phyloP scores from a whole-genome alignment of 2,888 invertebrate species.

The Nemotelus nigrinus region DNA sequence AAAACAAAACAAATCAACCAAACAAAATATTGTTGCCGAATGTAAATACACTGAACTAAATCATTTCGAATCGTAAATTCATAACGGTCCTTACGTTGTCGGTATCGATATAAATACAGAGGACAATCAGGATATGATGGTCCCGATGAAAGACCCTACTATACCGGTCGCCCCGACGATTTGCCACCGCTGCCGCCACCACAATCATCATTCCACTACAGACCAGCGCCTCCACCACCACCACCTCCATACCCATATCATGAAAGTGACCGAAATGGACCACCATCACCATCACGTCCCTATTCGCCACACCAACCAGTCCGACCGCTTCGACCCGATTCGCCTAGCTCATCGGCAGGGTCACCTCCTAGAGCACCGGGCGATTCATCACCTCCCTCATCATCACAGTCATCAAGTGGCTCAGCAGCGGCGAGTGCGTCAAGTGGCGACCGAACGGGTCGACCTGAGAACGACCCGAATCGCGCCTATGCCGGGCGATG shows the following conservation, averaged over 20 bases:
- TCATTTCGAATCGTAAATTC: constrained; percentile 20
- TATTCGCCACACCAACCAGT: constrained; percentile 46
- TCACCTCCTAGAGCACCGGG: constrained; percentile 36
- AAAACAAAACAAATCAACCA: constrained; percentile 12
- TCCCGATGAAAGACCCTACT: constrained; percentile 72
- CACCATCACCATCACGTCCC: constrained; percentile 45
- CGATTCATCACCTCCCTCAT: constrained; percentile 46
- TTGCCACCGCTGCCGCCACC: constrained; percentile 48
- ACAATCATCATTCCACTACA: constrained; percentile 39
- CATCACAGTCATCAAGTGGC: constrained; percentile 50
- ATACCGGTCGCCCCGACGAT: constrained; percentile 66
- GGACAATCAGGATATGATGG: constrained; percentile 73
- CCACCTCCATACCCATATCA: constrained; percentile 44
- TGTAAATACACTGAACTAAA: constrained; percentile 38
- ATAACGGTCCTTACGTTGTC: constrained; percentile 4
- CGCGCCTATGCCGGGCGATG: constrained; percentile 54
- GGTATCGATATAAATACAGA: constrained; percentile 57
- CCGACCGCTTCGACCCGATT: constrained; percentile 43
- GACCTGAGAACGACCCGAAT: constrained; percentile 47
- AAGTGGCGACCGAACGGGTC: constrained; percentile 32
- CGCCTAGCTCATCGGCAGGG: constrained; percentile 42
- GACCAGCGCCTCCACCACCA: constrained; percentile 46
- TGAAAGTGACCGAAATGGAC: constrained; percentile 22
- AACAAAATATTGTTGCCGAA: constrained; percentile 9
- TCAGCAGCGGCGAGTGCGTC: constrained; percentile 47